Base-by-base conservation (phyloP, 2,113 vertebrate species). In the Cynocephalus volans region DNA sequence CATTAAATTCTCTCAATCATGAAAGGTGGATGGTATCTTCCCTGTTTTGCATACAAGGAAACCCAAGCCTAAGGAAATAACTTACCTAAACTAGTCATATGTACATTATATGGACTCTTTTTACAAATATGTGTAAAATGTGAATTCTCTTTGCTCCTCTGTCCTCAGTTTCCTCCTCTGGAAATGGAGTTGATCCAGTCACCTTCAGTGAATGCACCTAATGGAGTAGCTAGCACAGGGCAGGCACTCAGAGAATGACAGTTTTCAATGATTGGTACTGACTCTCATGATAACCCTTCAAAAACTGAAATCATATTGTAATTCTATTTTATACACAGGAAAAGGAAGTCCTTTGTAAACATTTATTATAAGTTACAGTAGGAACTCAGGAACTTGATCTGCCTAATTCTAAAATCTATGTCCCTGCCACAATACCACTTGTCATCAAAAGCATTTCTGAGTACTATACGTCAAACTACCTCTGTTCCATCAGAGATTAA, bases 91-190 rank as follows among this genome's bases (percentile, higher is more conserved):
- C 33, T 52, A 50, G 24, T 67, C 11, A n/a, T 36, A 28, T 18
- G 14, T 56, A 36, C 19, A 83, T 17, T 76, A 21, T 28, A 17
- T 54, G 33, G n/a, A 26, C 18, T 41, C 8, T 18, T 69, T 94
- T 33, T 72, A 41, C 11, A 41, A 41, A 41, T 41, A 41, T 41
- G 41, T 41, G 41, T 41, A 41, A 73, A 1, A 13, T 18, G 26
- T n/a, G 65, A 26, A 76, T 89, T 82, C 60, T 60, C 48, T 64
- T 87, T 76, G 45, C 26, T 85, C 7, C 69, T 86, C 12, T 23
- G 65, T 62, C 17, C 82, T 94, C 64, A 36, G 33, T 86, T 72
- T 93, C 41, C 80, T 92, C 62, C 28, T 62, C 80, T 82, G 80
- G 33, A 95, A 83, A 67, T 48, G 41, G 10, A n/a, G 18, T 88